Evolutionary conservation across 2,888 invertebrate species (phyloP).

Genomic region (Napeogenes inachia): DNA sequence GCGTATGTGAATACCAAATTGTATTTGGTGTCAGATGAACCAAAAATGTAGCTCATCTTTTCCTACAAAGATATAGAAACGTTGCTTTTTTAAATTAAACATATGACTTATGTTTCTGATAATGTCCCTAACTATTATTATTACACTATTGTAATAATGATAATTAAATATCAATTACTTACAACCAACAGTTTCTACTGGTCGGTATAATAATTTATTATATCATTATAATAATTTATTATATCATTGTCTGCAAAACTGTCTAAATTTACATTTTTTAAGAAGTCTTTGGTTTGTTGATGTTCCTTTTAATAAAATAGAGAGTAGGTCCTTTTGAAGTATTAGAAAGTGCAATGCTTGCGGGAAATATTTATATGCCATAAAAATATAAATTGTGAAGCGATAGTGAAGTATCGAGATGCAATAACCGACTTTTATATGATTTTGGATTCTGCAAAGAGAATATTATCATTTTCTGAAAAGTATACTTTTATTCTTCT

Average conservation of each 20-base stretch:
- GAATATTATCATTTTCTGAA: neutral
- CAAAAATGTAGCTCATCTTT: conserved; percentile 24
- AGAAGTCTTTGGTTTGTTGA: neutral
- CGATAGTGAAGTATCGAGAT: conserved; percentile 20
- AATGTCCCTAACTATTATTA: no score
- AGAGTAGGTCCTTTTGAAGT: conserved; percentile 25
- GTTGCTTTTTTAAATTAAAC: conserved; percentile 4
- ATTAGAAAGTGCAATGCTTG: conserved; percentile 21
- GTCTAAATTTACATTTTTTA: neutral
- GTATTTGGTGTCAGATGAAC: conserved; percentile 37
- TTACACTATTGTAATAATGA: no score
- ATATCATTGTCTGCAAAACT: no score
- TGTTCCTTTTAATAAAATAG: conserved; percentile 8
- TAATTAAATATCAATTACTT: no score
- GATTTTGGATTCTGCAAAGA: conserved; percentile 13
- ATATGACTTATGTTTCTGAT: neutral
- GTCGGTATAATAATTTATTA: no score
- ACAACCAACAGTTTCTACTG: no score
- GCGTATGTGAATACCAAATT: conserved; percentile 41
- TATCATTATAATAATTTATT: no score
- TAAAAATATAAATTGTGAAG: conserved; percentile 23
- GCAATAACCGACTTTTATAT: conserved; percentile 12
- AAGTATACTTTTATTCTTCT: neutral
- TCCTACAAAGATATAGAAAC: conserved; percentile 2
- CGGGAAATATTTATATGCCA: conserved; percentile 26